phyloP scores from a whole-genome alignment of 2,113 vertebrate genomes.

The Gopherus flavomarginatus region DNA sequence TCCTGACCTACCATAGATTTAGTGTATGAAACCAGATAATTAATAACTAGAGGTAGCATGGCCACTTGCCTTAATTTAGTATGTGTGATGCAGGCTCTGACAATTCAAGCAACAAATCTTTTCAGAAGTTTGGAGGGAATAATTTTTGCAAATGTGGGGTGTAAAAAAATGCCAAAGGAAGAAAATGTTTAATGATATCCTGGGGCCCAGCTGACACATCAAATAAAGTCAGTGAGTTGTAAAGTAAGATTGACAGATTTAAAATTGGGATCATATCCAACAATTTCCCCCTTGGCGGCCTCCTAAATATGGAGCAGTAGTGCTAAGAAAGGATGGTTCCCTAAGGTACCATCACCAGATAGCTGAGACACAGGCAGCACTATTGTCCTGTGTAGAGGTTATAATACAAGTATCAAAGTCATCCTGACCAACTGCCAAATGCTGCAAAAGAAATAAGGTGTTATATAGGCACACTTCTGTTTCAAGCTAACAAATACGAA shows the following conservation, averaged over 20 bases:
- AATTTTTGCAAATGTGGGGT: background rate
- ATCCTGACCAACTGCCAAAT: background rate
- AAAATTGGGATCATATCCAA: background rate
- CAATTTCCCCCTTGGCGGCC: background rate
- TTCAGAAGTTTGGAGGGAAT: background rate
- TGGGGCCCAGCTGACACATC: background rate
- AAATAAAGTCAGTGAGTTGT: background rate
- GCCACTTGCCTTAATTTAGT: background rate
- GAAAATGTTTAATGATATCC: background rate
- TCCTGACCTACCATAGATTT: background rate
- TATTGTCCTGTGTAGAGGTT: background rate
- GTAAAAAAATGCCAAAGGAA: slow-evolving; percentile 3
- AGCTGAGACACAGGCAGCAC: background rate
- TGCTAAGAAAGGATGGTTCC: background rate
- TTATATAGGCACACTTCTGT: too few relatives aligned
- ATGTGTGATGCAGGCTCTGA: background rate
- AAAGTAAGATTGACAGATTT: background rate
- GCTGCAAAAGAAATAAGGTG: background rate
- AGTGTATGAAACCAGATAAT: background rate
- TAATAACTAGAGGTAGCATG: background rate
- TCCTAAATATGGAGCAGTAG: background rate
- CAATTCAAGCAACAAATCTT: background rate
- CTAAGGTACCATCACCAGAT: background rate
- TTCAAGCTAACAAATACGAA: background rate
- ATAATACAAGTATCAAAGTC: background rate